Base-by-base conservation (phyloP, 2,888 invertebrate genomes). In the Thecocarcelia acutangulata region DNA sequence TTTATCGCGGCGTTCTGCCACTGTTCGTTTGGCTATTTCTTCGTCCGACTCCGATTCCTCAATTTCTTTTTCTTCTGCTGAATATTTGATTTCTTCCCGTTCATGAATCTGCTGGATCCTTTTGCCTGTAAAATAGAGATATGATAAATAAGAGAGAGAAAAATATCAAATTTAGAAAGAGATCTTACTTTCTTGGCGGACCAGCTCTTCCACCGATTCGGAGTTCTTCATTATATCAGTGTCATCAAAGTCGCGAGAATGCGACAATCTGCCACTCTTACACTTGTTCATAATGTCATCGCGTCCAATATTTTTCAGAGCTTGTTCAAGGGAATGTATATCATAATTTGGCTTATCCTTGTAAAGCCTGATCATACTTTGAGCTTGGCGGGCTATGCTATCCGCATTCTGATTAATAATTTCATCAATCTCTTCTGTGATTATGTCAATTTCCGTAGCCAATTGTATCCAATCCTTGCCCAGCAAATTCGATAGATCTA, bases 261-360 rank as follows among this genome's bases (percentile, higher is more conserved):
- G 89, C 17, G 89, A 88, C 0, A 89, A 85, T 64, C 89, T 83
- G 6, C 87, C 87, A 73, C 88, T 87, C 85, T 96, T 94, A 90
- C 96, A 97, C 86, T 96, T 95, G 84, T 95, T 94, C 86, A 97
- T 95, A 68, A 98, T 97, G 89, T 98, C 98, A 87, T 97, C 97
- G 85, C 98, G 93, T 74, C 96, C 96, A 83, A 98, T 97, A 85
- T 94, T 93, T 86, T 94, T 94, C 54, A 98, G 92, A 1, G 97
- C 97, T 85, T 95, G 93, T 90, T 98, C 97, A 85, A 98, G 91
- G 6, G 94, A 94, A 70, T 87, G 86, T 56, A 90, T 89, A 72
- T 90, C 89, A 56, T 88, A 90, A 83, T 88, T 87, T 12, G 90
- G 88, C 84, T 93, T 92, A 46, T 92, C 92, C 84, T 93, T 91